These are phyloP conservation scores for Pica pica DNA, from an alignment of 2,113 vertebrate genomes.

Conservation along the genomic window DNA sequence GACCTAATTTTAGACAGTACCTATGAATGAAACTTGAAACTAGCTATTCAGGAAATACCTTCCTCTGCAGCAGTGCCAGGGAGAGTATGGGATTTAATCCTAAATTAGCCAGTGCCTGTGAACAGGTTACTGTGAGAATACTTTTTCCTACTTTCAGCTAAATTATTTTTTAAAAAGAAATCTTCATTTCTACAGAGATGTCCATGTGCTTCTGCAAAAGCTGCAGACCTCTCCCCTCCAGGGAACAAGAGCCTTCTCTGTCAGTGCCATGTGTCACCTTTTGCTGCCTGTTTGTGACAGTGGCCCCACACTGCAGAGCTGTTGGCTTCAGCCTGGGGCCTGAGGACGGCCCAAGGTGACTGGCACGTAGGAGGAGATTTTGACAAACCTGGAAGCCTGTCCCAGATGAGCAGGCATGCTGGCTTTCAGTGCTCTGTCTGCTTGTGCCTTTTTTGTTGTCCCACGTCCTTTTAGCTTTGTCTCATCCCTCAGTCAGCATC, in stretches of 20 bases:
- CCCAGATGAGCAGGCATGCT: neutral
- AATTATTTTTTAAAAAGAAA: neutral
- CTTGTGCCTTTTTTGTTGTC: neutral
- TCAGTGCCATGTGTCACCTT: neutral
- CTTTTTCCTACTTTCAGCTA: conserved; percentile 46
- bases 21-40: conserved; percentile 81
- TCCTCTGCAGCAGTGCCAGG: conserved; percentile 61
- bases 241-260: neutral
- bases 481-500: neutral
- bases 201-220: neutral
- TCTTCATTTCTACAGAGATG: neutral
- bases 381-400: neutral
- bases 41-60: conserved; percentile 74
- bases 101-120: conserved; percentile 62
- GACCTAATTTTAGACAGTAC: conserved; percentile 78
- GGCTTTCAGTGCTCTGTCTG: neutral
- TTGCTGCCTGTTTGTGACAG: neutral
- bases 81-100: conserved; percentile 71
- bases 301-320: neutral
- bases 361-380: neutral
- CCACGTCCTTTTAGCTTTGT: neutral
- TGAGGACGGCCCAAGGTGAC: neutral
- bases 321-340: neutral
- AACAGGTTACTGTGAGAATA: conserved; percentile 77
- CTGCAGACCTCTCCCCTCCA: neutral